These are phyloP conservation scores for Litocranius walleri DNA, from an alignment of 2,113 vertebrate genomes.

Conservation along the genomic window DNA sequence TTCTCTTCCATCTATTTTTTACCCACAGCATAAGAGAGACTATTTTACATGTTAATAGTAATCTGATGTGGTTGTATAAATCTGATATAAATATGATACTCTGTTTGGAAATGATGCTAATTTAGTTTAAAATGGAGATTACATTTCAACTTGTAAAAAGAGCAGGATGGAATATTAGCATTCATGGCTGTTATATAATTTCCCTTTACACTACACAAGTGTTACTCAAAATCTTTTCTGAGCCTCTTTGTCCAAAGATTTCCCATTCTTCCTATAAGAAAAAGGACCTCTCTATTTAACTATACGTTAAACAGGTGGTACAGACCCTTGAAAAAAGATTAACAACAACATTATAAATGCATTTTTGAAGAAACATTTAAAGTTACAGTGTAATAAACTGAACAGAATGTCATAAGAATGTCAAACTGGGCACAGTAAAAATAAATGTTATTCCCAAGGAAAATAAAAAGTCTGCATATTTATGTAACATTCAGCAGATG, in stretches of 20 bases:
- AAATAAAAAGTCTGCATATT: constrained; percentile 89
- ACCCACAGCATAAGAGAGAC: constrained; percentile 61
- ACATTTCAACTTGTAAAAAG: constrained; percentile 74
- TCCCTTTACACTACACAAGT: constrained; percentile 67
- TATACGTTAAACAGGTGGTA: constrained; percentile 84
- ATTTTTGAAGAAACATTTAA: constrained; percentile 86
- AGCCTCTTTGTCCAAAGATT: constrained; percentile 71
- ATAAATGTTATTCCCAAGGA: constrained; percentile 87
- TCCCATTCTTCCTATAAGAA: constrained; percentile 66
- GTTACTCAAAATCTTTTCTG: constrained; percentile 72
- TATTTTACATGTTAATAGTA: constrained; percentile 75
- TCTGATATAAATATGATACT: constrained; percentile 75
- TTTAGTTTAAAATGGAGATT: constrained; percentile 75
- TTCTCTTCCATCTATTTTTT: constrained; percentile 64
- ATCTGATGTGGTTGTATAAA: constrained; percentile 75
- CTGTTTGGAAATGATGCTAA: constrained; percentile 75
- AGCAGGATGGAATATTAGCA: constrained; percentile 66
- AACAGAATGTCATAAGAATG: constrained; percentile 87
- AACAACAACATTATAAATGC: constrained; percentile 86
- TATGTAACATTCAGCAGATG: constrained; percentile 96
- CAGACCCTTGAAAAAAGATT: constrained; percentile 82
- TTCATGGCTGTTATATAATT: constrained; percentile 67
- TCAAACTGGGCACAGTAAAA: constrained; percentile 90
- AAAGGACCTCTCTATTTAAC: constrained; percentile 65
- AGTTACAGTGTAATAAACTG: constrained; percentile 86